Conservation (phyloP, 2,113 vertebrate genomes). For the Pterocles orientalis region DNA sequence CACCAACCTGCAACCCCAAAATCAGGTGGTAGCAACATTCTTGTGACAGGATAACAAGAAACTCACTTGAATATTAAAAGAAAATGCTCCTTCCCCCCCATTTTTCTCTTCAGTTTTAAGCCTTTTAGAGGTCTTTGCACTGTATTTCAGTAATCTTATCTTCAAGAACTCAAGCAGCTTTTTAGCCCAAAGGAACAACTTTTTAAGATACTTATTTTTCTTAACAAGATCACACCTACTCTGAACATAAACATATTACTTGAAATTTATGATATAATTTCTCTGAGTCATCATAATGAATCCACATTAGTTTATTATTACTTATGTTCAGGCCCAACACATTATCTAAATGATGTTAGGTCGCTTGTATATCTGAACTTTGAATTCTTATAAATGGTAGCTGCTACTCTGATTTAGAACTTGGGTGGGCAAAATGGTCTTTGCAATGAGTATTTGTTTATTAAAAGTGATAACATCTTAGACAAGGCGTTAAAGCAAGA, state of each 20-base stretch:
- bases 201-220: neutral
- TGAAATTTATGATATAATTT: constrained; percentile 16
- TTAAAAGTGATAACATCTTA: constrained; percentile 5
- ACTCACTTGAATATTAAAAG: neutral
- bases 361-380: neutral
- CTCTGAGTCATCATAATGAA: constrained; percentile 21
- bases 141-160: neutral
- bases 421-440: neutral
- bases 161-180: neutral
- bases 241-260: neutral
- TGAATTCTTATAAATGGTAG: neutral
- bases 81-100: neutral
- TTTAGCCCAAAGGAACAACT: neutral
- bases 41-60: neutral
- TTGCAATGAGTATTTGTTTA: neutral
- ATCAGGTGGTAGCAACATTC: neutral
- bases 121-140: neutral
- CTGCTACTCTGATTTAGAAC: neutral
- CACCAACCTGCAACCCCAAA: neutral
- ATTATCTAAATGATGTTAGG: neutral
- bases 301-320: neutral
- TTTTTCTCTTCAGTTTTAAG: neutral
- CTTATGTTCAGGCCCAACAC: neutral
- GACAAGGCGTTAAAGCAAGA: neutral
- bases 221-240: neutral